Percentiles rank a stretch among this genome's conserved stretches.
These are phyloP conservation scores for Hemitrygon akajei DNA, from an alignment of 2,797 vertebrate genomes.

Conservation along the genomic window DNA sequence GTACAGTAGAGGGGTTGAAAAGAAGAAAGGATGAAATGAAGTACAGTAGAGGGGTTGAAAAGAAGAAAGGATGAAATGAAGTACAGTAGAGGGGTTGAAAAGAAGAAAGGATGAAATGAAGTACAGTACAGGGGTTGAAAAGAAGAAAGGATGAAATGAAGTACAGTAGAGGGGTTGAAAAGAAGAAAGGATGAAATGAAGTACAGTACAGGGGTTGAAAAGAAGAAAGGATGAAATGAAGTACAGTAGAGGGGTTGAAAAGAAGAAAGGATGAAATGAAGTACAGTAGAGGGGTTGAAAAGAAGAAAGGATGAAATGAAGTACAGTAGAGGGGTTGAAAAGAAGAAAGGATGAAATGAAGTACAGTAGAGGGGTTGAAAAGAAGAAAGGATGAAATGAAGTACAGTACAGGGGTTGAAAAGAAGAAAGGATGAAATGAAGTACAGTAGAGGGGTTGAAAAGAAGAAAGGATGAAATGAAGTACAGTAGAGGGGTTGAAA, in stretches of 20 bases:
- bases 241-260: background rate
- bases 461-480: background rate
- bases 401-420: background rate
- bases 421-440: no score
- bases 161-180: background rate
- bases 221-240: background rate
- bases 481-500: background rate
- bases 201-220: no score
- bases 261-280: no score
- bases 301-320: background rate
- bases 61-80: background rate
- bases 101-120: no score
- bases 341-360: no score
- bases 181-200: no score
- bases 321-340: background rate
- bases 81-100: background rate
- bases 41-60: no score
- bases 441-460: no score
- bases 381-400: background rate
- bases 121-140: no score
- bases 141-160: background rate
- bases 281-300: no score
- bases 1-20: background rate
- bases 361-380: no score
- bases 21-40: no score